Base-by-base conservation (phyloP, 1,140 invertebrate genomes). In the Sweltsa coloradensis region DNA sequence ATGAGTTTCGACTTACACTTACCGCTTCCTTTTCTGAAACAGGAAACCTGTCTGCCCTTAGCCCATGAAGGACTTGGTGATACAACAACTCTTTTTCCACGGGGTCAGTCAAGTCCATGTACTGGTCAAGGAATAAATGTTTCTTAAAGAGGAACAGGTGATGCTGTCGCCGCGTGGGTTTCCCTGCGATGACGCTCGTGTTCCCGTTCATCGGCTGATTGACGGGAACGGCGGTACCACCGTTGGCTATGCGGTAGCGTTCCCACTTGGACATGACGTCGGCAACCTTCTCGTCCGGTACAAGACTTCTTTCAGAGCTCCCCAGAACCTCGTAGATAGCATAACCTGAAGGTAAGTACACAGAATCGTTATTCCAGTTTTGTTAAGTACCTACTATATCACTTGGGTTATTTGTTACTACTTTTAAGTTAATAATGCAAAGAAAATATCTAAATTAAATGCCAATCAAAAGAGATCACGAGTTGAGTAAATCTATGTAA, bases 211-310 rank as follows among this genome's bases (percentile, higher is more conserved):
- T 14, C 2, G 45, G 11, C 23, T 37, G 25, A 6, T n/a, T 19
- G 31, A 52, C 51, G 42, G 37, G 51, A 47, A 41, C 57, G 41
- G 45, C 73, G 54, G 62, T 72, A 58, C 60, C 74, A 51, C 72
- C 75, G 57, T 62, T 75, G 18, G 74, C 70, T n/a, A 67, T 67
- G 49, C 81, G 71, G 49, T 88, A 88, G 53, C 83, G 77, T 64
- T 97, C 93, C 92, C 93, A 96, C 64, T 92, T 89, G 0, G 90
- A 89, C 73, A 97, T 84, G 13, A 94, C 89, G 63, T 97, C 93
- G 3, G 89, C 86, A 11, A 93, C 78, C 57, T 93, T 89, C 62
- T 96, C 91, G 55, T 88, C 85, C 2, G 78, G 73, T 11, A 81
- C 69, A 54, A 96, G 70, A 54, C 85, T 85, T 46, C 90, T 71